Evolutionary conservation across 2,888 invertebrate species (phyloP), one percentile per base, ranked within the genome.

Genomic region (Reticulitermes lucifugus): DNA sequence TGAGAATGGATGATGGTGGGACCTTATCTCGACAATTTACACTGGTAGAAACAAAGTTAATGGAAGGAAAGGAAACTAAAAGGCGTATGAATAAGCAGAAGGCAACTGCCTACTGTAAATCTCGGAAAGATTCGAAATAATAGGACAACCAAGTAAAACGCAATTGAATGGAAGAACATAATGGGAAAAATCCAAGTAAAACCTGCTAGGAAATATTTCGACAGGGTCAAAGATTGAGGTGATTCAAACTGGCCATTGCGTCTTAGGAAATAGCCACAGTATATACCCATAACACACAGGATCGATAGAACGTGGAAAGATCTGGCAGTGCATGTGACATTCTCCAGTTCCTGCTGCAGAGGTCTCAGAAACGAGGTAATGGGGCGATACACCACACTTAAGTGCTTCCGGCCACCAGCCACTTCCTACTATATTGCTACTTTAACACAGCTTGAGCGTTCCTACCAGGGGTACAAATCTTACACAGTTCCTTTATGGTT

Each of bases 351-450:
- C n/a, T 46, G 10, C 46, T 6, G 46, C 46, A 12, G 46, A 25
- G 71, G 71, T 71, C 35, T 29, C 71, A n/a, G n/a, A 14, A 71
- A 71, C 71, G 29, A 25, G 35, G 35, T 71, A 71, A 35, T 71
- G 71, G 35, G 29, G 25, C 35, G 71, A 25, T 29, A 25, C 29
- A 6, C 29, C 71, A 71, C 71, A 12, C 35, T 46, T 71, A 71
- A 71, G 71, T 71, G 71, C 29, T 29, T 71, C 71, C 25, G 71
- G 71, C 70, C 71, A 25, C 71, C 7, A 70, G 71, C 71, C 29
- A 29, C 71, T 1, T 21, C 71, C 71, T 35, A 29, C 29, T 35
- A 18, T 71, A 71, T 35, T 35, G 35, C 35, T 70, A 70, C 70
- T 70, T 70, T 70, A 70, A 70, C 70, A 70, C 25, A 70, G 22